Evolutionary conservation across 1,140 invertebrate species (phyloP).

Genomic region (Papilio polyxenes): DNA sequence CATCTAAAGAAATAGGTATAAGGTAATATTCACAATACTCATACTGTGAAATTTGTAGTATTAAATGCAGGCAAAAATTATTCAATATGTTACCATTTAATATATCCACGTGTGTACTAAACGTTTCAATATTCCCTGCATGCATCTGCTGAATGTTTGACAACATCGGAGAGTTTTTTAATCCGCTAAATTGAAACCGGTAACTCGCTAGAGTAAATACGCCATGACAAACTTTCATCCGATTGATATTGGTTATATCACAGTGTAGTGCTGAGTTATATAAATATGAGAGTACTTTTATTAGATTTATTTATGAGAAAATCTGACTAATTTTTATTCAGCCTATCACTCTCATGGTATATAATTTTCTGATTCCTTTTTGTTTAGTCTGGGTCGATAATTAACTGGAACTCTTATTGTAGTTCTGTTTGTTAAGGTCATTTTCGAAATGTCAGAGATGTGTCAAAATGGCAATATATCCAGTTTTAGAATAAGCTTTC

Average conservation of each 20-base stretch:
- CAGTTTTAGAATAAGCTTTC: not conserved
- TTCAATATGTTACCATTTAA: not conserved
- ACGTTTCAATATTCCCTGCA: conserved; percentile 9
- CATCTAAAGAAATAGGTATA: too few relatives aligned
- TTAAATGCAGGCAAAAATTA: not conserved
- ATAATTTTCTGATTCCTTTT: too few relatives aligned
- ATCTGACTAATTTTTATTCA: too few relatives aligned
- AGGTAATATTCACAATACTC: too few relatives aligned
- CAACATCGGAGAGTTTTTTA: conserved; percentile 11
- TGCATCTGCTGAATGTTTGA: conserved; percentile 15
- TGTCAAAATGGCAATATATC: not conserved
- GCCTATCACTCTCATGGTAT: too few relatives aligned
- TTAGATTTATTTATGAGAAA: not conserved
- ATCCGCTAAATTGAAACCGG: conserved; percentile 28
- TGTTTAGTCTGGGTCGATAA: too few relatives aligned
- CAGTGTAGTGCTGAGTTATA: not conserved
- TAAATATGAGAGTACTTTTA: not conserved
- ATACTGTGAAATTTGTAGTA: not conserved
- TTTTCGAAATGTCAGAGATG: too few relatives aligned
- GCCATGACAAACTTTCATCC: not conserved
- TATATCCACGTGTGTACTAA: conserved; percentile 1
- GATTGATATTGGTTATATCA: conserved; percentile 19
- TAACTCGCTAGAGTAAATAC: conserved; percentile 24
- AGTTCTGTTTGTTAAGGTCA: too few relatives aligned
- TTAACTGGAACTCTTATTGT: too few relatives aligned